Base-by-base conservation (phyloP, 2,888 invertebrate species). In the Perizoma flavofasciatum region DNA sequence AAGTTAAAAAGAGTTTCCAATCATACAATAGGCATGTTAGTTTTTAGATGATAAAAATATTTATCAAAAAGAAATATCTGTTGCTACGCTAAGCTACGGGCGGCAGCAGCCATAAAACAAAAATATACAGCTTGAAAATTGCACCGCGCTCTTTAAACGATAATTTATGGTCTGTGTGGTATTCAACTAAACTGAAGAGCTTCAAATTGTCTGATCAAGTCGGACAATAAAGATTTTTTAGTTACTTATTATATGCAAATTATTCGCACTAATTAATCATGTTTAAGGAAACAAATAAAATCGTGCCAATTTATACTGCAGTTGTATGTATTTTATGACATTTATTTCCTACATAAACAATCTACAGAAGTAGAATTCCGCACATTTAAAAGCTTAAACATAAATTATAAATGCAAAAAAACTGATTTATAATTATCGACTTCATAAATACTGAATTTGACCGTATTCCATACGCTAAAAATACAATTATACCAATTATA, bases 331-430 rank as follows among this genome's bases (percentile, higher is more conserved):
- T 51, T 48, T 43, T 37, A 44, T 40, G 44, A 39, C 44, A 55
- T 62, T 62, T 62, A 62, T 62, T 62, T 51, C 41, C 41, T 37
- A 47, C 10, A 51, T 33, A 49, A 55, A 55, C 41, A n/a, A 54
- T 49, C 55, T 55, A 62, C 49, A 41, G 37, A 51, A 48, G 51
- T 55, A 62, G 51, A 60, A 43, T 35, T 49, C 33, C 49, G 9
- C 45, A 50, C 49, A 47, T 10, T 44, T 55, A 48, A 44, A 54
- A 57, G 57, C 57, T 61, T 53, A 55, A 39, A 54, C 11, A 44
- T 47, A 58, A 54, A 56, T 60, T 57, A 53, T 51, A 58, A 58
- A 61, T 58, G 58, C 58, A 62, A 55, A 34, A 53, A 37, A 33
- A 53, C 41, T 46, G 49, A 53, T 61, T 53, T 49, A 46, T 49